phyloP scores from a whole-genome alignment of 2,113 vertebrate genomes.

The Trichomycterus rosablanca region DNA sequence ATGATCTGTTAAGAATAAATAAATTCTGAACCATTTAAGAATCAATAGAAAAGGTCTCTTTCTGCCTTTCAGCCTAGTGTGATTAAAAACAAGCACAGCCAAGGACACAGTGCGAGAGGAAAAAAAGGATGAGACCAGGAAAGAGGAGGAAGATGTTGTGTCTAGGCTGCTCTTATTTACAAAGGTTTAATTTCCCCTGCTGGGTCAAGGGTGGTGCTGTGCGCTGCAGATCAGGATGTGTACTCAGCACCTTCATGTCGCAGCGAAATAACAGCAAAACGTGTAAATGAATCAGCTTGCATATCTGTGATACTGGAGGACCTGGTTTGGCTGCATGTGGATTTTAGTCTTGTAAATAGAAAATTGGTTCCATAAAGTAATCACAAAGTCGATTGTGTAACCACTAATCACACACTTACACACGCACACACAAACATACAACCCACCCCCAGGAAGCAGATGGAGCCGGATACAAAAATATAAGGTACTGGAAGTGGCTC shows the following conservation, averaged over 20 bases:
- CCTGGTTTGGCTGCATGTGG: no score
- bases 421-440: not conserved
- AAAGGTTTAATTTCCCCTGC: constrained; percentile 19
- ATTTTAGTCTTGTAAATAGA: no score
- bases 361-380: no score
- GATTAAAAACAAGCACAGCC: not conserved
- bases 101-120: constrained; percentile 1
- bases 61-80: no score
- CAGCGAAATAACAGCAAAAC: not conserved
- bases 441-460: constrained; percentile 33
- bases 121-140: not conserved
- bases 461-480: constrained; percentile 9
- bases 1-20: no score
- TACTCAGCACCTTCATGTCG: constrained; percentile 31
- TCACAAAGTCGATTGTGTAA: no score
- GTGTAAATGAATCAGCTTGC: no score
- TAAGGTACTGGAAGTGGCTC: constrained; percentile 24
- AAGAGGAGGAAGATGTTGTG: constrained; percentile 11
- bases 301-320: no score
- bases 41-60: no score
- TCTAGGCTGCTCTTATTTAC: constrained; percentile 26
- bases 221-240: constrained; percentile 12
- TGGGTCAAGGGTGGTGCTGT: constrained; percentile 2
- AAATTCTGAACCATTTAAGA: not conserved
- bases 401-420: no score